Percentiles rank a stretch among this genome's conserved stretches.
Evolutionary conservation across 2,797 vertebrate genomes (phyloP).

Genomic region (Bradypodion pumilum): DNA sequence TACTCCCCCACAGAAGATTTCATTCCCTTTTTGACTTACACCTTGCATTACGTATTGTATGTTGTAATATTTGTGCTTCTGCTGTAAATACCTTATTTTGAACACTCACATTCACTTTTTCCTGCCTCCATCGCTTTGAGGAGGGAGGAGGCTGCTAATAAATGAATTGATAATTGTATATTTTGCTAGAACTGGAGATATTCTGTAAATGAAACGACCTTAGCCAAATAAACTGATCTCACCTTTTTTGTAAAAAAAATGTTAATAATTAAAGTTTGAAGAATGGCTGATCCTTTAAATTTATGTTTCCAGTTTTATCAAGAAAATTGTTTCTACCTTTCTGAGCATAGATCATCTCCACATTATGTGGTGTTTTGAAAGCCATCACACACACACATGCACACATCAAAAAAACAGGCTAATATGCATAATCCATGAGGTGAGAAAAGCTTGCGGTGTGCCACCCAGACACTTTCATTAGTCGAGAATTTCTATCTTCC

Average conservation of each 20-base stretch:
- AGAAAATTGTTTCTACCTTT: not conserved
- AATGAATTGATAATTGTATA: slow-evolving; percentile 50
- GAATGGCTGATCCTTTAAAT: slow-evolving; percentile 18
- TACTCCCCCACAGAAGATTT: not conserved
- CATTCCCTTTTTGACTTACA: not conserved
- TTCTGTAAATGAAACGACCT: slow-evolving; percentile 31
- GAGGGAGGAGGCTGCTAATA: not conserved
- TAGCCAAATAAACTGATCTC: slow-evolving; percentile 59
- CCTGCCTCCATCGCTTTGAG: not conserved
- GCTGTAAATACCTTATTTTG: slow-evolving; percentile 43
- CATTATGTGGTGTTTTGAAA: no score
- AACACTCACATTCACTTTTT: slow-evolving; percentile 36
- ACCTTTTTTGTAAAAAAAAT: not conserved
- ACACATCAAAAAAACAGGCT: no score
- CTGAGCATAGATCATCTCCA: not conserved
- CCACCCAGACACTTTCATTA: no score
- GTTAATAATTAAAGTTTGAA: slow-evolving; percentile 17
- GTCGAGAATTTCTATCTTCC: no score
- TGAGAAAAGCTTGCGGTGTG: no score
- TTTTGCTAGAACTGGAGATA: slow-evolving; percentile 55
- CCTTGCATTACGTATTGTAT: not conserved
- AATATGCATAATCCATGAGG: no score
- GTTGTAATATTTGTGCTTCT: not conserved
- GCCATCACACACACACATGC: no score
- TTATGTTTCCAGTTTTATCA: not conserved